A percentile compares a stretch with the other conserved stretches of the same genome.
phyloP scores from a whole-genome alignment of 2,888 invertebrate genomes.

The Lasioglossum vierecki region DNA sequence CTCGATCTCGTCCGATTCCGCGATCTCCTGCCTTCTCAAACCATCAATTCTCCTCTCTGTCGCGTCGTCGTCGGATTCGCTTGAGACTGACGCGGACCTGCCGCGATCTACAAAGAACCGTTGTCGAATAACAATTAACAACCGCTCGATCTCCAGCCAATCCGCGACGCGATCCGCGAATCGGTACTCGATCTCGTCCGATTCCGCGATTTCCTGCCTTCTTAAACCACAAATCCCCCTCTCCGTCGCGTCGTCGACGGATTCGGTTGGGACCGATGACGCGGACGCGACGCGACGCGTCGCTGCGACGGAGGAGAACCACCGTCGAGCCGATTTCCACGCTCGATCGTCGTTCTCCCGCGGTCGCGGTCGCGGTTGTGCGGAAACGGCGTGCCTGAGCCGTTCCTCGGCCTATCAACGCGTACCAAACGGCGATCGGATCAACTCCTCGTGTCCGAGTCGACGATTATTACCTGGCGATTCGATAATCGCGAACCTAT shows the following conservation, averaged over 20 bases:
- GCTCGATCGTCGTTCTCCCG: neutral
- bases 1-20: neutral
- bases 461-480: slow-evolving; percentile 23
- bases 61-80: neutral
- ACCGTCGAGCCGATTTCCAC: neutral
- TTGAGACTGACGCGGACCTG: neutral
- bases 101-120: neutral
- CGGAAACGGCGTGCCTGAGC: neutral
- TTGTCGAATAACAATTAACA: neutral
- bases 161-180: neutral
- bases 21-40: neutral
- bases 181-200: slow-evolving; percentile 24
- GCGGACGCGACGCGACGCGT: neutral
- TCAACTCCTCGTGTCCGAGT: slow-evolving; percentile 9
- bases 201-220: neutral
- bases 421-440: slow-evolving; percentile 9
- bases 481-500: slow-evolving; percentile 23
- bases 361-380: slow-evolving; percentile 6
- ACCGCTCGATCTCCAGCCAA: neutral
- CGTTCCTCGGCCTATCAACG: slow-evolving; percentile 26
- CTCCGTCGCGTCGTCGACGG: slow-evolving; percentile 2
- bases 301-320: neutral
- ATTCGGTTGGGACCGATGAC: neutral
- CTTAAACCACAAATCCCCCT: neutral
- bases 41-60: neutral